Evolutionary conservation across 2,888 invertebrate genomes (phyloP), one percentile per base, ranked within the genome.

Genomic region (Willowsia nigromaculata): DNA sequence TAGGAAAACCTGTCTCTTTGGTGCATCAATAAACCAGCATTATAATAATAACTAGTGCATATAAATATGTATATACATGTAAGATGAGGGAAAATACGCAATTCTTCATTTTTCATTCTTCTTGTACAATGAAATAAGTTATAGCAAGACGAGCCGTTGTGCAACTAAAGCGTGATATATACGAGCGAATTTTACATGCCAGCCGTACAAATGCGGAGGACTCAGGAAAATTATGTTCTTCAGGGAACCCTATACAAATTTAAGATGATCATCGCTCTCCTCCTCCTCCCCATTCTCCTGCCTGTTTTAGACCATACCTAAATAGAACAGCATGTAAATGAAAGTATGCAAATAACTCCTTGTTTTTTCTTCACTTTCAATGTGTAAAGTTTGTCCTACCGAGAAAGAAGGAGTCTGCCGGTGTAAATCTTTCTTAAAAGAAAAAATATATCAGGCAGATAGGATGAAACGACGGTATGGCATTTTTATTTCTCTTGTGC

Each of bases 211-310:
- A 71, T 71, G 71, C 56, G 30, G 71, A 71, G 15, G 47, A n/a
- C n/a, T n/a, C 33, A 30, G 27, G 37, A 84, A 62, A 71, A 71
- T 71, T 53, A 22, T 71, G 84, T 71, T 71, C 71, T 84, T 37
- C 71, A 22, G 37, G 71, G 71, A 84, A 68, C 56, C 68, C 50
- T 30, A 71, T 71, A 71, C 71, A 71, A 84, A 71, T 71, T 71
- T 71, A 53, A 84, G 71, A 71, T 84, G 84, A 84, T 84, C 84
- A 71, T 50, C 71, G 53, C 33, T 53, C 71, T 25, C 47, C 59
- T 25, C n/a, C 30, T 37, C 15, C 18, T 11, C 11, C 18, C 37
- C n/a, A 5, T 15, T 62, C 30, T 59, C 13, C 15, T 15, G 2
- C 33, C 18, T 30, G 0, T 37, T 65, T 65, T 18, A 43, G 25